Evolutionary conservation across 2,113 vertebrate species (phyloP).

Genomic region (Taurulus bubalis): DNA sequence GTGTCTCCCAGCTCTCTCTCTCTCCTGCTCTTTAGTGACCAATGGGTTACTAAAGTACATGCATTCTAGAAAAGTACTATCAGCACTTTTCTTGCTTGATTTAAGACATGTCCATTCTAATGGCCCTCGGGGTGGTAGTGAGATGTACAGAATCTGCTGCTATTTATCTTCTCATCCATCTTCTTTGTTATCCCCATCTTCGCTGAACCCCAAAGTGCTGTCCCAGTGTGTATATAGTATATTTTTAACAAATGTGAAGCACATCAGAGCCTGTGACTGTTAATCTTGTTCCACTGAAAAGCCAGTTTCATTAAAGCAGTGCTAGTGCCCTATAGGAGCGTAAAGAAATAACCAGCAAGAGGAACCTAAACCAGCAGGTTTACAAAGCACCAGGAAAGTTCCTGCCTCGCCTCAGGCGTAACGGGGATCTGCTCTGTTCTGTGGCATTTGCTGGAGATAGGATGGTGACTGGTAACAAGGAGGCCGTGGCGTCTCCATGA

Average conservation of each 20-base stretch:
- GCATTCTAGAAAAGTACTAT: background rate
- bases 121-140: background rate
- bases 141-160: conserved; percentile 1
- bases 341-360: background rate
- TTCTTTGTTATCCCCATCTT: background rate
- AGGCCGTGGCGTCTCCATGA: conserved; percentile 65
- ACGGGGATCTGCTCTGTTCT: conserved; percentile 66
- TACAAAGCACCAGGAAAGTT: background rate
- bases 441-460: conserved; percentile 73
- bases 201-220: background rate
- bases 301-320: background rate
- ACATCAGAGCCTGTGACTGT: background rate
- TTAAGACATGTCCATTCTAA: background rate
- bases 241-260: background rate
- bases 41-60: background rate
- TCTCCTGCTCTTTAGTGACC: background rate
- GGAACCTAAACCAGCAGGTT: background rate
- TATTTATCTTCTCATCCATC: conserved; percentile 4
- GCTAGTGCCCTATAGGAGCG: background rate
- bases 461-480: conserved; percentile 63
- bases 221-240: background rate
- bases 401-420: conserved; percentile 67
- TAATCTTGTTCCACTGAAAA: background rate
- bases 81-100: conserved; percentile 17
- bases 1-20: background rate